Conservation (phyloP, 2,797 vertebrate genomes). For the Arctocebus calabarensis region DNA sequence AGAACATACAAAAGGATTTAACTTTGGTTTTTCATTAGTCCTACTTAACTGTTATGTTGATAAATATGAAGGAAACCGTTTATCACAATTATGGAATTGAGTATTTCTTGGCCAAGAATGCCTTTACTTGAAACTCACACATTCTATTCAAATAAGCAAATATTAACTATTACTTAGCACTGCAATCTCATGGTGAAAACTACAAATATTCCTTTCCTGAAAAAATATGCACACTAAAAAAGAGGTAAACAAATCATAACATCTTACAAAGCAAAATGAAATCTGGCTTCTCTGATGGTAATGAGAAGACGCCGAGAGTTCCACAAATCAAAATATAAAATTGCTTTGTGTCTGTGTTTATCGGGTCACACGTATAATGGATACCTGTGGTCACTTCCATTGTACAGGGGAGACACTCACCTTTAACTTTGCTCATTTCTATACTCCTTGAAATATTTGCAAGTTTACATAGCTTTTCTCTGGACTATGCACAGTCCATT, state of each 20-base stretch:
- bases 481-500: not conserved
- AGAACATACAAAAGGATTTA: not conserved
- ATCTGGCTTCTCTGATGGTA: not conserved
- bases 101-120: not conserved
- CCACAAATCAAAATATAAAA: not conserved
- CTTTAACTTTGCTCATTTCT: conserved; percentile 16
- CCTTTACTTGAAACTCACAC: not conserved
- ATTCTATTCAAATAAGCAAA: not conserved
- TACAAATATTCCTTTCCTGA: not conserved
- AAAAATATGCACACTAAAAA: not conserved
- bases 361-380: not conserved
- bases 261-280: not conserved
- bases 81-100: not conserved
- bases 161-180: not conserved
- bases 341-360: not conserved
- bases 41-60: not conserved
- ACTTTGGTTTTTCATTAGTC: not conserved
- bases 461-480: not conserved
- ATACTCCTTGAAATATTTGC: not conserved
- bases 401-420: not conserved
- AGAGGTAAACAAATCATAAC: not conserved
- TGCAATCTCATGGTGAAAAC: not conserved
- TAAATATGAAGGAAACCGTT: not conserved
- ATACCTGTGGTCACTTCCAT: not conserved
- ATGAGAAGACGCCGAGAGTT: not conserved